Percentiles rank a stretch among this genome's conserved stretches.
phyloP scores from a whole-genome alignment of 2,888 invertebrate species.

The Ectemnius lituratus region DNA sequence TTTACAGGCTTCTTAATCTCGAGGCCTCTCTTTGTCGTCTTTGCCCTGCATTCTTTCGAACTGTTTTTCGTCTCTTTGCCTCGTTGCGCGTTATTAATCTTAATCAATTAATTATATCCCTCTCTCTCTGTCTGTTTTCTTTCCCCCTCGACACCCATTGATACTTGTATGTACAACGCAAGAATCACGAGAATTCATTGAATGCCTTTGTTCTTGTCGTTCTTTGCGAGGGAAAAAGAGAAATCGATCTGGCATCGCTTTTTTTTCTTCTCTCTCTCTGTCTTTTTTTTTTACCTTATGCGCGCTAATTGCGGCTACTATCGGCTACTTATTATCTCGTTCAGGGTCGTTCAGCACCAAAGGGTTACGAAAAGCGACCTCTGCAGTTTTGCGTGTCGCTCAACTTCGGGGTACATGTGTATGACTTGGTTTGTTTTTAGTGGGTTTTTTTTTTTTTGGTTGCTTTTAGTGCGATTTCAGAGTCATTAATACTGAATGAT shows the following conservation, averaged over 20 bases:
- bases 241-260: background rate
- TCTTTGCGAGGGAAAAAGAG: background rate
- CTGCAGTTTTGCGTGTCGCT: background rate
- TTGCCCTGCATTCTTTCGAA: too few relatives aligned
- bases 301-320: conserved; percentile 3
- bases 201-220: too few relatives aligned
- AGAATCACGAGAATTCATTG: background rate
- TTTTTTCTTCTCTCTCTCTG: background rate
- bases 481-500: background rate
- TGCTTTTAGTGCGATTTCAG: too few relatives aligned
- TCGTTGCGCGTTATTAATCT: background rate
- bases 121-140: background rate
- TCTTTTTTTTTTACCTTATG: background rate
- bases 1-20: conserved; percentile 40
- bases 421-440: conserved; percentile 39
- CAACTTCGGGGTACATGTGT: background rate
- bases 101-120: background rate
- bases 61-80: background rate
- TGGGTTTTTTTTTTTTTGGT: too few relatives aligned
- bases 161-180: background rate
- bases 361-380: conserved; percentile 11
- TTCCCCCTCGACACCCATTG: background rate
- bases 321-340: conserved; percentile 41
- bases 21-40: conserved; percentile 3
- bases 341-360: conserved; percentile 45